Percentiles rank a stretch among this genome's conserved stretches.
Evolutionary conservation across 2,888 invertebrate species (phyloP).

Genomic region (Corythucha ciliata): DNA sequence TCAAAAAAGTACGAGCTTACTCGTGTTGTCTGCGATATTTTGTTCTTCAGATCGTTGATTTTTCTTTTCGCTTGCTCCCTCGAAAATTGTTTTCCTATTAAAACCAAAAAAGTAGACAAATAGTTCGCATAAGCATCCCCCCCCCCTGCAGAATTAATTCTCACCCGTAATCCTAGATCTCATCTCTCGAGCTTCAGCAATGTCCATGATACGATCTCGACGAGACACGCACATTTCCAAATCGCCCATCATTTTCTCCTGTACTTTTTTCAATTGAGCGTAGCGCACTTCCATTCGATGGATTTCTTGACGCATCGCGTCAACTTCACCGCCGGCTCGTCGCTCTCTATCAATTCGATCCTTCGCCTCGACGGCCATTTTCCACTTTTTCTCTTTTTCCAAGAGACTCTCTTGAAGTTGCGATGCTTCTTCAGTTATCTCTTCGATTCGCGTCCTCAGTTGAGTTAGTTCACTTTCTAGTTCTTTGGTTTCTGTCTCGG

Average conservation of each 20-base stretch:
- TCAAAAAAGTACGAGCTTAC: slow-evolving; percentile 41
- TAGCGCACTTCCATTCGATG: slow-evolving; percentile 68
- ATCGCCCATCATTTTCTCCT: slow-evolving; percentile 53
- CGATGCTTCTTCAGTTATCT: slow-evolving; percentile 54
- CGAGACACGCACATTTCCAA: slow-evolving; percentile 55
- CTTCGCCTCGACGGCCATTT: slow-evolving; percentile 59
- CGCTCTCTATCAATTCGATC: slow-evolving; percentile 57
- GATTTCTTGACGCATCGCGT: slow-evolving; percentile 68
- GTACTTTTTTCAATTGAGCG: slow-evolving; percentile 47
- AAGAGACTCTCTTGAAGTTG: slow-evolving; percentile 56
- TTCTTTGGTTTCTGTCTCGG: slow-evolving; percentile 57
- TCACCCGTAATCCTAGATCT: slow-evolving; percentile 20
- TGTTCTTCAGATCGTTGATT: slow-evolving; percentile 50
- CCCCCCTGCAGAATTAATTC: neutral
- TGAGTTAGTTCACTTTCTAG: slow-evolving; percentile 58
- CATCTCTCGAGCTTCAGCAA: slow-evolving; percentile 47
- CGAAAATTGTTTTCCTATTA: slow-evolving; percentile 24
- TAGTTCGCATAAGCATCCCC: neutral
- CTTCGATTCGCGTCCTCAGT: slow-evolving; percentile 56
- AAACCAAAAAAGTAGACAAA: neutral
- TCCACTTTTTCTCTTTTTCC: slow-evolving; percentile 72
- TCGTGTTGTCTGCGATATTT: slow-evolving; percentile 47
- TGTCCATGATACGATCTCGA: slow-evolving; percentile 53
- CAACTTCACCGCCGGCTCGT: slow-evolving; percentile 58
- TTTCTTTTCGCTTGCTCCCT: slow-evolving; percentile 44